Evolutionary conservation across 1,140 invertebrate genomes (phyloP), one percentile per base, ranked within the genome.

Genomic region (Magallana gigas): DNA sequence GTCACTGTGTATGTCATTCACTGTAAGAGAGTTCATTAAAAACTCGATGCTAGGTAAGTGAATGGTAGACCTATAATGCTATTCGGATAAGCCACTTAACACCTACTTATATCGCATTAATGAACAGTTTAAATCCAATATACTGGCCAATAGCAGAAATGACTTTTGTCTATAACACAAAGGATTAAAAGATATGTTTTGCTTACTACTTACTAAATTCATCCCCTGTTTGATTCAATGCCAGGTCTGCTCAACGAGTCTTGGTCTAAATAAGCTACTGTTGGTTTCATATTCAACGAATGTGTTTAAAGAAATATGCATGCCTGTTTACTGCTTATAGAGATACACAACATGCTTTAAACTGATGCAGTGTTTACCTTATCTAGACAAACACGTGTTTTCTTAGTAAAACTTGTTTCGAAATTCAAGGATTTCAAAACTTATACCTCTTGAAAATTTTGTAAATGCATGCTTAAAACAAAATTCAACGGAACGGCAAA

Each of bases 111-210:
- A 76, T 23, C 23, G 68, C 23, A 76, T 76, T 76, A 76, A 29
- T 29, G 68, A 9, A 76, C 18, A 29, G 68, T 76, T 76, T 76
- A 76, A 76, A 76, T 76, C 68, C 68, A 76, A 76, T 76, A 76
- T 76, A 76, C 23, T 29, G 12, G 18, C 18, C 23, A 8, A 76
- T 29, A 29, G 12, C 18, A 76, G 36, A 76, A 76, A 12, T 76
- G 68, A 76, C 68, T 76, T 76, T 76, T 76, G 68, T 76, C 68
- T 76, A 76, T 4, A 62, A 76, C 23, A 76, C 68, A 36, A 76
- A 76, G n/a, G n/a, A 76, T 29, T 76, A 29, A 76, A 76, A 76
- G 68, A 29, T 76, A 18, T 76, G 68, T 76, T 76, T 76, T 76
- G 23, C 36, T 76, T 48, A 29, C 68, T 76, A 76, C 68, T 76